Base-by-base conservation (phyloP, 2,888 invertebrate genomes). In the Drosophila vallismaia region DNA sequence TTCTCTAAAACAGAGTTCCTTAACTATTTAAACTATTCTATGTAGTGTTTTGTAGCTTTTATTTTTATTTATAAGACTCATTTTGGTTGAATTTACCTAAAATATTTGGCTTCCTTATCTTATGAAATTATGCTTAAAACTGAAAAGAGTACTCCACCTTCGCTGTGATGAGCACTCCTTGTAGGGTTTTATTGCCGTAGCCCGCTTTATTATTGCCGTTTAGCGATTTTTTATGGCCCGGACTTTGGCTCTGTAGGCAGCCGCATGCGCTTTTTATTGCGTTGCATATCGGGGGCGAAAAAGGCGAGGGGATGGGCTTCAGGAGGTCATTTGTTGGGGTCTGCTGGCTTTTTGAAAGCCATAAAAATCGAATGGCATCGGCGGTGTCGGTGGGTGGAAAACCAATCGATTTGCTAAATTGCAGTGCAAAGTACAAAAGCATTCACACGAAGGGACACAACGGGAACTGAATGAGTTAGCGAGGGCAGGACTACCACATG, bases 321-420 rank as follows among this genome's bases (percentile, higher is more conserved):
- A 7, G 10, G 72, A 70, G 88, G 83, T 75, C 86, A 74, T 74
- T 82, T 83, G 75, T 70, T 70, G 72, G 70, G 70, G 86, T 76
- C 77, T 66, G 77, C 79, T 83, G 69, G 86, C 76, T 76, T 86
- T 82, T 86, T 76, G 74, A 82, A 74, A 74, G 75, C 83, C 79
- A 83, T 83, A 88, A 88, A 83, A 83, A 86, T 82, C 76, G 88
- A 88, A 88, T 83, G 86, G 72, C 69, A 53, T 66, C 49, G 57
- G 53, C 44, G 70, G 24, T n/a, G 14, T 12, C 29, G 31, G 29
- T 44, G 56, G 56, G 38, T 24, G 31, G 70, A 36, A 73, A 75
- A 88, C 88, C 86, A 88, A 85, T 88, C 84, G 87, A 85, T 85
- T 85, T 84, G 88, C 88, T 86, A 80, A 85, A 85, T 84, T 85